phyloP scores from a whole-genome alignment of 1,140 invertebrate genomes.

The Brachionus angularis region DNA sequence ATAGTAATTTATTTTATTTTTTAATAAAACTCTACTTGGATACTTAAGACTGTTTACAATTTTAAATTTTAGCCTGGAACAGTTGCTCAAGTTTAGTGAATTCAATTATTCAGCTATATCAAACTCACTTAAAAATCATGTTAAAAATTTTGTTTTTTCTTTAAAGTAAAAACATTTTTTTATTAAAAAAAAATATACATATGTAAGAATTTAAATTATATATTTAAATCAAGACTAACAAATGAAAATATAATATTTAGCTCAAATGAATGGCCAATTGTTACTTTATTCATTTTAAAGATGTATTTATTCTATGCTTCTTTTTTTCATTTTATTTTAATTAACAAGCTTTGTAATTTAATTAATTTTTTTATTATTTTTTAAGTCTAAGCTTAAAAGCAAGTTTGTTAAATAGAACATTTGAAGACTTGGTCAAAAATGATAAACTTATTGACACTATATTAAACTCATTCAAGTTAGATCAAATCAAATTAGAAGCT shows the following conservation, averaged over 20 bases:
- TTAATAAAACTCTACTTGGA: neutral
- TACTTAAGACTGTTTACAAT: neutral
- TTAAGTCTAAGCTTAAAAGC: constrained; percentile 13
- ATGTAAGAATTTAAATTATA: neutral
- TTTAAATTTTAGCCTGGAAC: constrained; percentile 1
- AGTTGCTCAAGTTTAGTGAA: constrained; percentile 10
- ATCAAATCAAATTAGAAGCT: constrained; percentile 18
- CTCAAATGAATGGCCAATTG: constrained; percentile 50
- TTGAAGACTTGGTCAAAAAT: neutral
- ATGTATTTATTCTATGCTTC: constrained; percentile 48
- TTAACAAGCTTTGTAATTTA: too few species aligned
- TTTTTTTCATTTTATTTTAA: neutral
- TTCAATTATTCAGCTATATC: neutral
- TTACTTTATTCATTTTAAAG: constrained; percentile 49
- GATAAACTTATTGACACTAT: constrained; percentile 12
- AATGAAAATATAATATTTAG: constrained; percentile 51
- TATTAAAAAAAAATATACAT: neutral
- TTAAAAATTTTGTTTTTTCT: constrained; percentile 17
- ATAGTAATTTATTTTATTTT: constrained; percentile 48
- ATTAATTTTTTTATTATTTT: too few species aligned
- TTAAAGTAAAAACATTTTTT: constrained; percentile 17
- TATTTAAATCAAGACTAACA: constrained; percentile 48
- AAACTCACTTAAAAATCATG: constrained; percentile 20
- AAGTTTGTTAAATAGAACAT: constrained; percentile 5
- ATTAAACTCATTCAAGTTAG: constrained; percentile 2